These are phyloP conservation scores for Ophion ellenae DNA, from an alignment of 2,888 invertebrate genomes.

Conservation along the genomic window DNA sequence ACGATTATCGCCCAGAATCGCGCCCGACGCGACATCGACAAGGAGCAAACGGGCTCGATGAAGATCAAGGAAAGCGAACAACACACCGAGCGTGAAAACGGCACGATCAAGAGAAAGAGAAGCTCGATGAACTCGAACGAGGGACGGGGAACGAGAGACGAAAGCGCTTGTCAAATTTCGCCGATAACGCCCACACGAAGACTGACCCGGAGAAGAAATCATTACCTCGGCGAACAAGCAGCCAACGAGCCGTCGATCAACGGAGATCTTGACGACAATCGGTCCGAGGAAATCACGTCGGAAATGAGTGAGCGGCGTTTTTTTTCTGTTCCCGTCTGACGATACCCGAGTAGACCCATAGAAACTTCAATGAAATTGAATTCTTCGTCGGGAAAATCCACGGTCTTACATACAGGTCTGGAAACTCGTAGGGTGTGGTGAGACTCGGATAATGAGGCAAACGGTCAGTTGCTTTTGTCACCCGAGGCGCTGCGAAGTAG, in stretches of 20 bases:
- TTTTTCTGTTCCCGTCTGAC: no score
- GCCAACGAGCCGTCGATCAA: conserved; percentile 1
- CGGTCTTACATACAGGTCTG: no score
- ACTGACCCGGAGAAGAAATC: conserved; percentile 44
- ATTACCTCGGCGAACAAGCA: conserved; percentile 14
- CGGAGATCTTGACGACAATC: background rate
- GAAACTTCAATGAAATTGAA: no score
- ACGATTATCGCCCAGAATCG: conserved; percentile 18
- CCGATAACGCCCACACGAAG: conserved; percentile 7
- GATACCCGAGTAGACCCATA: no score
- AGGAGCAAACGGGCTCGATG: background rate
- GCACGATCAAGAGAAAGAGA: conserved; percentile 39
- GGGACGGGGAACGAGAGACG: conserved; percentile 6
- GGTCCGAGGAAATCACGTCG: background rate
- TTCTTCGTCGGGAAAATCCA: no score
- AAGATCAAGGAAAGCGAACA: conserved; percentile 26
- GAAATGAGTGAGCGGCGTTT: conserved; percentile 10
- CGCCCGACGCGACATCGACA: background rate
- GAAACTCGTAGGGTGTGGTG: no score
- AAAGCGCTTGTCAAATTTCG: conserved; percentile 5
- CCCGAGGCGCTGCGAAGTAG: no score
- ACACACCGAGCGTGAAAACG: conserved; percentile 18
- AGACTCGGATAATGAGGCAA: no score
- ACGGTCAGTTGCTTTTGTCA: no score
- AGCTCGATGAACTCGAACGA: conserved; percentile 16